phyloP scores from a whole-genome alignment of 2,113 vertebrate species.

The Pristiophorus japonicus region DNA sequence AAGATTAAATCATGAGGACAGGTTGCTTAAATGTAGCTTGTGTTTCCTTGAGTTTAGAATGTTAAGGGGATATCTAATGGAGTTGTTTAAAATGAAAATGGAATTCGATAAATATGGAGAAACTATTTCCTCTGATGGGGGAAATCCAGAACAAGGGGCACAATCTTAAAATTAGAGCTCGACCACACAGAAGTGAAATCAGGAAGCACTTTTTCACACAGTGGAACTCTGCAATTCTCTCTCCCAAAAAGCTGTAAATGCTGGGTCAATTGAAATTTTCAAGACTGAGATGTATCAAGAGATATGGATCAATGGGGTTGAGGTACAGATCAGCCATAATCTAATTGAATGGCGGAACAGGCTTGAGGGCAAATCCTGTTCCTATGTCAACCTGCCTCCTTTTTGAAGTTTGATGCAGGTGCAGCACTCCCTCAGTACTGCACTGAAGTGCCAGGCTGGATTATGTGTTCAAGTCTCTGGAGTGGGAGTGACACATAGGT shows the following conservation, averaged over 20 bases:
- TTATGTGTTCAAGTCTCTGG: neutral
- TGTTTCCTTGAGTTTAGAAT: neutral
- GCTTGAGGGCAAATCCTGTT: neutral
- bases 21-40: neutral
- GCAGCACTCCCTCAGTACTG: neutral
- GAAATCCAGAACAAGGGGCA: no score
- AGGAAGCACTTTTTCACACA: no score
- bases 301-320: neutral
- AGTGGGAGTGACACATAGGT: neutral
- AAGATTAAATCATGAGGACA: neutral
- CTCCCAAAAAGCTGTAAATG: no score
- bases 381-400: neutral
- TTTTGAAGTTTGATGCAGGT: neutral
- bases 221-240: no score
- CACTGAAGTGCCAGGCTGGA: neutral
- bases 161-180: no score
- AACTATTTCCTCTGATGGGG: no score
- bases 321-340: neutral
- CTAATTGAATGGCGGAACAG: neutral
- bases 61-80: neutral
- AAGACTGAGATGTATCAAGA: no score
- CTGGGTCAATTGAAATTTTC: no score
- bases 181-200: no score
- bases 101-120: neutral
- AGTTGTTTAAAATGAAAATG: neutral